Evolutionary conservation across 2,888 invertebrate genomes (phyloP), one percentile per base, ranked within the genome.

Genomic region (Cheilosia urbana): DNA sequence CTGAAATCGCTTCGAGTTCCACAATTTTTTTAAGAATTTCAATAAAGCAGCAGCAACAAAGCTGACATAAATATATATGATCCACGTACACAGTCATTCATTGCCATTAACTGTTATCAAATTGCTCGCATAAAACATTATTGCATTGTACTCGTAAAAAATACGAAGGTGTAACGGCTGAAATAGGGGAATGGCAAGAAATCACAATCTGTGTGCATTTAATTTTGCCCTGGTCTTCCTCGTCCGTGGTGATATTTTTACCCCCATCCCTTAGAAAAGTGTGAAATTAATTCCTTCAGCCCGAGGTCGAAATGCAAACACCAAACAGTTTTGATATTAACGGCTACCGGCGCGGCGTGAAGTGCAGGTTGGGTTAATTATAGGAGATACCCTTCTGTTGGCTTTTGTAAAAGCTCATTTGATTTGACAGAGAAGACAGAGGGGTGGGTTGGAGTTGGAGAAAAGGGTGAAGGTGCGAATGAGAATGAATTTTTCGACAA

Each of bases 21-120:
- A 11, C 11, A 37, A 13, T 37, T 51, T 19, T 3, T 51, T 51
- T 9, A 5, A 27, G 19, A 27, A 9, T 51, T 40, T 60, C 27
- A 47, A 19, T 63, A 51, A 60, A 71, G 40, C 7, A 37, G 17
- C 30, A 27, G 40, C n/a, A 4, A 7, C 45, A 45, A 9, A 13
- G 9, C 17, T 53, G 24, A 53, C 55, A 27, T 6, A 66, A n/a
- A n/a, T n/a, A n/a, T n/a, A n/a, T n/a, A 9, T 24, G 55, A 30
- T 55, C 40, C 5, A 62, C 30, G 27, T 37, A n/a, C 19, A 2
- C 2, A 30, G 30, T 0, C 40, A 19, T 37, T 37, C 37, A 37
- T 4, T 51, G 68, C 34, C 76, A 42, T 66, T 60, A 60, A 68
- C 21, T 42, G 68, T 45, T 58, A 60, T 76, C 68, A 68, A 76